phyloP scores from a whole-genome alignment of 1,140 invertebrate genomes.

The Yoshiicerus persimilis region DNA sequence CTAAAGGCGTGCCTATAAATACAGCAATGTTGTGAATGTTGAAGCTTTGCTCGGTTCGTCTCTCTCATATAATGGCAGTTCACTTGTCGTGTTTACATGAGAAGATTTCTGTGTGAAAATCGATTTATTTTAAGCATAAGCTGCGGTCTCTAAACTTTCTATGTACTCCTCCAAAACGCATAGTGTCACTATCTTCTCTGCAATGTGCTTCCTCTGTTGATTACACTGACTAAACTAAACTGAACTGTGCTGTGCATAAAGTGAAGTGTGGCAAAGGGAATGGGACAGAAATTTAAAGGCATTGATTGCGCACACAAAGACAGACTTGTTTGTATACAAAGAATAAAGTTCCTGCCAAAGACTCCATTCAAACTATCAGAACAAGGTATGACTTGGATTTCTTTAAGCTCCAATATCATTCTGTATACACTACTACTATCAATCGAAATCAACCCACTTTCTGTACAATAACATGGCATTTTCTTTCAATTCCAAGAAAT shows the following conservation, averaged over 20 bases:
- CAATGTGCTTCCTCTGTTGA: background rate
- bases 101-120: background rate
- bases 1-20: background rate
- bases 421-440: background rate
- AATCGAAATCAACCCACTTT: background rate
- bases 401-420: background rate
- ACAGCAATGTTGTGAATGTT: background rate
- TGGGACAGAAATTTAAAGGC: background rate
- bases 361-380: background rate
- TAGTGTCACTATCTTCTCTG: background rate
- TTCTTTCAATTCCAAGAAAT: background rate
- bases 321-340: background rate
- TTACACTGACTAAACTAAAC: background rate
- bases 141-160: background rate
- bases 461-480: background rate
- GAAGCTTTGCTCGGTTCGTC: background rate
- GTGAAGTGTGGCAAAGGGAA: background rate
- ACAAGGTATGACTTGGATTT: background rate
- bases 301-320: background rate
- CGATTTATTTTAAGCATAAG: constrained; percentile 1
- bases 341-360: background rate
- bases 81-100: background rate
- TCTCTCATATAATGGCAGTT: background rate
- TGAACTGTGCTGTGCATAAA: background rate
- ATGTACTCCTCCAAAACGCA: background rate